A percentile compares a stretch with the other conserved stretches of the same genome.
Evolutionary conservation across 2,797 vertebrate species (phyloP).

Genomic region (Lemur catta): DNA sequence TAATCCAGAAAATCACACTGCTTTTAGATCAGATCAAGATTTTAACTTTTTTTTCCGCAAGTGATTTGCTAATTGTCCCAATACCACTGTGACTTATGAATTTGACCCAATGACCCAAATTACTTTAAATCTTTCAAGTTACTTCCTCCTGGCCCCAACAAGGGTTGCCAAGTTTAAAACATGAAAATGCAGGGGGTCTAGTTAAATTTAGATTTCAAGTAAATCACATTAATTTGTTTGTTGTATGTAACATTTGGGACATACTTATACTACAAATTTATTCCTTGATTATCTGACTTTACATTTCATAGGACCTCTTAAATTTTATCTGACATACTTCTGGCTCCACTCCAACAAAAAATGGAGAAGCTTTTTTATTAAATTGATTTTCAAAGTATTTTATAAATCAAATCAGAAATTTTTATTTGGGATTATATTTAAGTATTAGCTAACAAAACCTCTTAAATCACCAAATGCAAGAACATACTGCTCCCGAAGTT

Average conservation of each 20-base stretch:
- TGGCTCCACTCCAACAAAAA: background rate
- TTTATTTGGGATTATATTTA: slow-evolving; percentile 6
- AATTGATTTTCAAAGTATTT: slow-evolving; percentile 4
- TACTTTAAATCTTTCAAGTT: background rate
- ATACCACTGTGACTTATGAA: background rate
- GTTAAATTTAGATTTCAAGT: slow-evolving; percentile 23
- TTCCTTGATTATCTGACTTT: background rate
- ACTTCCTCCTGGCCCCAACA: background rate
- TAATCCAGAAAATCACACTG: background rate
- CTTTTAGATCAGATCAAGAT: background rate
- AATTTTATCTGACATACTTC: background rate
- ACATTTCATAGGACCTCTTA: background rate
- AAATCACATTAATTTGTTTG: background rate
- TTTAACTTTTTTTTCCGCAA: background rate
- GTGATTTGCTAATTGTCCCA: background rate
- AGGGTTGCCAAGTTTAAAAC: background rate
- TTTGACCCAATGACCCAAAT: background rate
- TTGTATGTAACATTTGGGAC: background rate
- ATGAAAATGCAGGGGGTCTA: background rate
- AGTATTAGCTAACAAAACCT: background rate
- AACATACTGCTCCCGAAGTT: background rate
- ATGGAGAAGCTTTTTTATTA: background rate
- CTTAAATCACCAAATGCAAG: slow-evolving; percentile 53
- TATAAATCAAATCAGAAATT: slow-evolving; percentile 35
- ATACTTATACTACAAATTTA: background rate